Evolutionary conservation across 2,113 vertebrate species (phyloP), one percentile per base, ranked within the genome.

Genomic region (Cavia aperea): DNA sequence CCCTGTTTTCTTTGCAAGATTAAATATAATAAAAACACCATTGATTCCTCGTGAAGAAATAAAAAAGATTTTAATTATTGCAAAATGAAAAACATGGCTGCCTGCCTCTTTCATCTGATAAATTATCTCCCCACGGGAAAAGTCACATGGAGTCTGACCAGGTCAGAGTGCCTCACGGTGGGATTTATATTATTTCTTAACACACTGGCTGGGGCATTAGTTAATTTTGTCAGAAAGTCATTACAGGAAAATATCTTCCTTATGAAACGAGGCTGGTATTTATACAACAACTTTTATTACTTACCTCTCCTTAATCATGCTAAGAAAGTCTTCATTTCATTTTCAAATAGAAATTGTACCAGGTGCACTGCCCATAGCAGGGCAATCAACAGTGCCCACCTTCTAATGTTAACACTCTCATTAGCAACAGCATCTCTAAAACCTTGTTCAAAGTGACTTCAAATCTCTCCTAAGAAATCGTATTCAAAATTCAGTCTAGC

Each of bases 141-240:
- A 91, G 75, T 26, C 54, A 49, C 39, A 31, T 21, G n/a, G 39
- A 68, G 31, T n/a, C 14, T 29, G 78, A 54, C 46, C 62, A 62
- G 33, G 65, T 78, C 39, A 36, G 78, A 85, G 82, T 70, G 33
- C n/a, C 33, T 58, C n/a, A 4, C 15, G 33, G 78, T 70, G 79
- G 82, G 94, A 91, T 92, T 54, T 62, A 83, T 60, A 95, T 94
- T 93, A 91, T 79, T 93, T 92, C 63, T 92, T 88, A 86, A 93
- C 88, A 68, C 16, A 21, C 29, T 70, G 79, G 73, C 39, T 33
- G 60, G 56, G 77, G 43, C 49, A 94, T 92, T 93, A 56, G 66
- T 94, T 94, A 94, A 95, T 92, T 95, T 75, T 89, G 77, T 93
- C 94, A 92, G 82, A 83, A 96, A 94, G 89, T 93, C 66, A 75